Percentiles rank a stretch among this genome's conserved stretches.
Evolutionary conservation across 2,888 invertebrate genomes (phyloP).

Genomic region (Drosophila multiciliata): DNA sequence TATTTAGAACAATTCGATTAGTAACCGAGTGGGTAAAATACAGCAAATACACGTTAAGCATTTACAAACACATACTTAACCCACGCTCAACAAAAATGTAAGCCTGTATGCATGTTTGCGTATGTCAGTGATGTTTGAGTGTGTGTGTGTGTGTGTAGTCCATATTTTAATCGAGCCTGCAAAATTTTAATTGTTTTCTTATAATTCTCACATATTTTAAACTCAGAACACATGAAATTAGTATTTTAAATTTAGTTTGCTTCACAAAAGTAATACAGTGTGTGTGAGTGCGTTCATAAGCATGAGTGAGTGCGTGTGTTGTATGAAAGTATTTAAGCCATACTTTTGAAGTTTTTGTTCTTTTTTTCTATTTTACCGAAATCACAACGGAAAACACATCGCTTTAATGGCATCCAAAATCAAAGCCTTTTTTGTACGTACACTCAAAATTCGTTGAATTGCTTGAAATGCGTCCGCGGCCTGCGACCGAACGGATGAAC

Average conservation of each 20-base stretch:
- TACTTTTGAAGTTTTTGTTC: constrained; percentile 11
- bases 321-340: background rate
- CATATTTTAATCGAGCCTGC: background rate
- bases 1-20: background rate
- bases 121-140: background rate
- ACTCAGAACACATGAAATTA: background rate
- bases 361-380: constrained; percentile 19
- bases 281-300: background rate
- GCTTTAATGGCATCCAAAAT: constrained; percentile 5
- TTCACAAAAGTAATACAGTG: background rate
- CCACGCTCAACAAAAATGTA: constrained; percentile 7
- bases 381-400: constrained; percentile 3
- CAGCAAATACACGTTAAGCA: background rate
- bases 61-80: background rate
- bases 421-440: constrained; percentile 18
- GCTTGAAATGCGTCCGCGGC: constrained; percentile 38
- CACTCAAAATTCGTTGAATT: constrained; percentile 26
- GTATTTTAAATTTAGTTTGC: background rate
- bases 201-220: background rate
- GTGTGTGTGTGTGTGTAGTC: background rate
- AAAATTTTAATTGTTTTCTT: background rate
- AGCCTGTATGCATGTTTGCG: constrained; percentile 11
- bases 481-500: constrained; percentile 30
- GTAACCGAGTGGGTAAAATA: background rate
- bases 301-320: background rate